phyloP scores from a whole-genome alignment of 1,140 invertebrate genomes.

The Drosophila suzukii region DNA sequence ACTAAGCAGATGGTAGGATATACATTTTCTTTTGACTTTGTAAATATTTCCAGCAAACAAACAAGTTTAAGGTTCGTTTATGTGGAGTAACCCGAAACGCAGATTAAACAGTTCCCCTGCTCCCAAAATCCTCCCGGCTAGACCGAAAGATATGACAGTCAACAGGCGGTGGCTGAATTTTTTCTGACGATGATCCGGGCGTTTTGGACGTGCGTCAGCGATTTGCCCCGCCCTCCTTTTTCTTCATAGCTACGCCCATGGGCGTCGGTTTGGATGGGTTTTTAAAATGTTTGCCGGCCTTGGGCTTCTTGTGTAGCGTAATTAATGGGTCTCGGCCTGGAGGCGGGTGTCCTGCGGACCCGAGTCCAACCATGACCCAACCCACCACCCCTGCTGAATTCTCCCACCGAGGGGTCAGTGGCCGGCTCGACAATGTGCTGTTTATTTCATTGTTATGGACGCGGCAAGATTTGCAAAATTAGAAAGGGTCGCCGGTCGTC shows the following conservation, averaged over 20 bases:
- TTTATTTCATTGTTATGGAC: slow-evolving; percentile 79
- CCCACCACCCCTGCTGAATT: slow-evolving; percentile 4
- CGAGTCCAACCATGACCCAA: slow-evolving; percentile 7
- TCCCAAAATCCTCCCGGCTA: slow-evolving; percentile 7
- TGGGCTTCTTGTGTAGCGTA: slow-evolving; percentile 55
- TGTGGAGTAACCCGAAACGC: slow-evolving; percentile 30
- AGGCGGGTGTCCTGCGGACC: slow-evolving; percentile 13
- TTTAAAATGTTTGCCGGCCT: slow-evolving; percentile 57
- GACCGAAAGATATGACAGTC: slow-evolving; percentile 39
- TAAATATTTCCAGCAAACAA: slow-evolving; percentile 13
- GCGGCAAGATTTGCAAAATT: slow-evolving; percentile 75
- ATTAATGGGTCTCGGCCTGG: slow-evolving; percentile 66
- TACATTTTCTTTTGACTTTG: not conserved
- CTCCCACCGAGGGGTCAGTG: slow-evolving; percentile 27
- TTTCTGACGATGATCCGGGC: slow-evolving; percentile 26
- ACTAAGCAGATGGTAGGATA: not conserved
- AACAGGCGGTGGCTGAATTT: slow-evolving; percentile 43
- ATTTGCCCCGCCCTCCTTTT: slow-evolving; percentile 14
- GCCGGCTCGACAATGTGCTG: slow-evolving; percentile 51
- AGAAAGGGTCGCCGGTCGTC: slow-evolving; percentile 73
- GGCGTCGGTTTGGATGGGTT: slow-evolving; percentile 46
- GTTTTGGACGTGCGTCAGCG: slow-evolving; percentile 48
- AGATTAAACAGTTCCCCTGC: slow-evolving; percentile 33
- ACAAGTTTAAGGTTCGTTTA: slow-evolving; percentile 17
- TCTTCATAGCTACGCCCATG: slow-evolving; percentile 10